These are phyloP conservation scores for Drosophila atripex DNA, from an alignment of 2,888 invertebrate genomes.

Conservation along the genomic window DNA sequence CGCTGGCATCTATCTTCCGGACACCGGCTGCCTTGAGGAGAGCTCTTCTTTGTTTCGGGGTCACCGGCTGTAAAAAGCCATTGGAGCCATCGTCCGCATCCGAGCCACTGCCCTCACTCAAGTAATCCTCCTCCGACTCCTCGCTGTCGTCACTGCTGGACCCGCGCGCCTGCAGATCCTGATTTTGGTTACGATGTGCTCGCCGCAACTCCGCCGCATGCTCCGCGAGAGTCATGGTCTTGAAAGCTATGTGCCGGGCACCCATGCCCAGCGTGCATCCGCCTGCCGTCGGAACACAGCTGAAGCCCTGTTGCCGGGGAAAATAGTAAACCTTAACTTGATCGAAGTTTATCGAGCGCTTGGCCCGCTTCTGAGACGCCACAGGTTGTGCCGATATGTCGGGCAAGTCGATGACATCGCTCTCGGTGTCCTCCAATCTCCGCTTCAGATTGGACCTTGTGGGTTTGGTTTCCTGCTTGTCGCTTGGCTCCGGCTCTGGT, in stretches of 20 bases:
- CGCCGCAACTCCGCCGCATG: slow-evolving; percentile 95
- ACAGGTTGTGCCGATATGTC: slow-evolving; percentile 44
- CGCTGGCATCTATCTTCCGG: slow-evolving; percentile 94
- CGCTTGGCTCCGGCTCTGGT: slow-evolving; percentile 5
- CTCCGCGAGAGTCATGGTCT: slow-evolving; percentile 92
- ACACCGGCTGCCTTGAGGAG: slow-evolving; percentile 96
- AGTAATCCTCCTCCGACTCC: slow-evolving; percentile 89
- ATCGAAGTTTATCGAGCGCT: slow-evolving; percentile 94
- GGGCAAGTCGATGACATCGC: slow-evolving; percentile 83
- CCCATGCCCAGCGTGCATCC: slow-evolving; percentile 97
- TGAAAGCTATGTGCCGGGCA: slow-evolving; percentile 87
- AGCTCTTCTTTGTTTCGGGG: slow-evolving; percentile 94
- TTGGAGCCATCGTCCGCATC: slow-evolving; percentile 95
- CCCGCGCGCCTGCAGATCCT: slow-evolving; percentile 83
- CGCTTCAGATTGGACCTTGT: slow-evolving; percentile 89
- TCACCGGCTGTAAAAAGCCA: slow-evolving; percentile 96
- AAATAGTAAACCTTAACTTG: slow-evolving; percentile 98
- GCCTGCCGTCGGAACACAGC: slow-evolving; percentile 95
- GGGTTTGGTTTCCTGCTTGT: slow-evolving; percentile 39
- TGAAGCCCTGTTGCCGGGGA: slow-evolving; percentile 95
- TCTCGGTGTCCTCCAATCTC: slow-evolving; percentile 83
- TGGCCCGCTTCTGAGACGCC: slow-evolving; percentile 86
- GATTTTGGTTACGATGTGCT: slow-evolving; percentile 91
- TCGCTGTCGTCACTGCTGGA: slow-evolving; percentile 92
- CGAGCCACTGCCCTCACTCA: slow-evolving; percentile 91